Evolutionary conservation across 2,113 vertebrate genomes (phyloP).

Genomic region (Sinocyclocheilus maitianheensis): DNA sequence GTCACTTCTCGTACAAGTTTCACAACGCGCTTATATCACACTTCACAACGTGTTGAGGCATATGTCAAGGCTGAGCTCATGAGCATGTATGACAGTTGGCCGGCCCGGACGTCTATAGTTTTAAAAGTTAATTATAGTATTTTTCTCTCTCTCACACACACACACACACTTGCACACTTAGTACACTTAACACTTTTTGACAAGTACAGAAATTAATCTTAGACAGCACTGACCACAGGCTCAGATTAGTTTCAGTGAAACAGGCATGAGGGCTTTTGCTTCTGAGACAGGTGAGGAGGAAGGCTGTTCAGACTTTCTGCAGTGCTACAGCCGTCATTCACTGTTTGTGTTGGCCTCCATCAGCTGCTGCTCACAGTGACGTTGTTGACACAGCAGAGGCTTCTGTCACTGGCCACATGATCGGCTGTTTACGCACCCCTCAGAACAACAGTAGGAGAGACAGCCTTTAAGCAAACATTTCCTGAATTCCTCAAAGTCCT

Average conservation of each 20-base stretch:
- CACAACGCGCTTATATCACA: background rate
- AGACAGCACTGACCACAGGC: too few relatives aligned
- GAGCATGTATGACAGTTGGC: background rate
- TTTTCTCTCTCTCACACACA: background rate
- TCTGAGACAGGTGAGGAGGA: slow-evolving; percentile 40
- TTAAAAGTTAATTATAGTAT: background rate
- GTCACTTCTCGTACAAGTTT: too few relatives aligned
- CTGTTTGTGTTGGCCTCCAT: slow-evolving; percentile 43
- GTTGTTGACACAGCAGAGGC: slow-evolving; percentile 44
- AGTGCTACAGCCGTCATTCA: background rate
- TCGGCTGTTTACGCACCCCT: background rate
- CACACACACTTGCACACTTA: background rate
- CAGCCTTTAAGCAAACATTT: slow-evolving; percentile 41
- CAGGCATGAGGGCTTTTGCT: background rate
- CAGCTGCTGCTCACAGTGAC: slow-evolving; percentile 50
- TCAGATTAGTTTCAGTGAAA: background rate
- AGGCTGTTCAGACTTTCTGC: background rate
- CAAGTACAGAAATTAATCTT: background rate
- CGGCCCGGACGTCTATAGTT: background rate
- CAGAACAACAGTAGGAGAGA: slow-evolving; percentile 2
- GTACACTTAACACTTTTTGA: background rate
- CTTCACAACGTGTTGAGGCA: background rate
- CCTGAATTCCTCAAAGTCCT: slow-evolving; percentile 10
- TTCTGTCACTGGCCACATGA: slow-evolving; percentile 32
- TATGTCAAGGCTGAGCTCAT: background rate